Evolutionary conservation across 2,888 invertebrate species (phyloP), one percentile per base, ranked within the genome.

Genomic region (Rhamphomyia laevipes): DNA sequence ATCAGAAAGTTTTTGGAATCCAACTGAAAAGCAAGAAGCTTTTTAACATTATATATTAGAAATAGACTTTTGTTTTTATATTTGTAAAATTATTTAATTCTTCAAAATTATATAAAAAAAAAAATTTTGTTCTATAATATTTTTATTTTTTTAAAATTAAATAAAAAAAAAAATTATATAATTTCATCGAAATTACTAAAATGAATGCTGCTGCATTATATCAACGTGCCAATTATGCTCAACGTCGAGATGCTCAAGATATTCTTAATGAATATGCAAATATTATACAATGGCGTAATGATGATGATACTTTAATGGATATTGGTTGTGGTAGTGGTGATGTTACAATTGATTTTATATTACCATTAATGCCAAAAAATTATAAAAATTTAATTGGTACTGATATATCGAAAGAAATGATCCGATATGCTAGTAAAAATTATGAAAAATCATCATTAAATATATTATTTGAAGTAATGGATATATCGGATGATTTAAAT

Each of bases 321-420:
- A 74, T 87, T 37, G 88, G 88, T 1, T 83, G 82, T 53, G 88
- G 86, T 0, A 81, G 83, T 35, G 86, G 86, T 0, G 77, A 80
- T 58, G 81, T 86, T 12, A 77, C 81, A 1, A 73, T 76, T 48
- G 76, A 79, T n/a, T 68, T 80, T 30, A 66, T 89, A 49, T 69
- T 80, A 53, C 80, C 80, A 1, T 70, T 75, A 52, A 60, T 87
- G 46, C 80, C 84, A 0, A 57, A 62, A 2, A 70, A 71, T n/a
- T 76, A 75, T 46, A 65, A 64, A 1, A 67, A 68, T 48, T 57
- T 84, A 4, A 64, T 78, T 44, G 88, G 84, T 3, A 75, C 78
- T 9, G 89, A 89, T 61, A 72, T 84, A 41, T 86, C 84, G 18
- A 73, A 75, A 41, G 73, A 76, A 47, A 88, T 89, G 88, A 71